Evolutionary conservation across 2,797 vertebrate species (phyloP).

Genomic region (Chrosomus eos): DNA sequence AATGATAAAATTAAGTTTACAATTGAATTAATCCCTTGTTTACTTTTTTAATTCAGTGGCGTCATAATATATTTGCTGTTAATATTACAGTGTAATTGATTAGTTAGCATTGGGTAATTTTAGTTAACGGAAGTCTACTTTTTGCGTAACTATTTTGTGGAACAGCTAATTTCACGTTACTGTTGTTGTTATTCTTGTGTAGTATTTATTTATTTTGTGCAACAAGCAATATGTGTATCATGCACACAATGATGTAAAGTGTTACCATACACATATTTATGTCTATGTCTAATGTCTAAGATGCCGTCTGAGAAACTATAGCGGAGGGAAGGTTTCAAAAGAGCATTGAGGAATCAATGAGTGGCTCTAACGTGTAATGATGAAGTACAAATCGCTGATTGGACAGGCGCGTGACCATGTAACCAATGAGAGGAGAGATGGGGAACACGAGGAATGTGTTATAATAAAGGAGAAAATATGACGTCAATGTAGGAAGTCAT

Average conservation of each 20-base stretch:
- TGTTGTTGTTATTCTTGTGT: not conserved
- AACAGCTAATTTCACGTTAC: not conserved
- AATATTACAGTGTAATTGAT: not conserved
- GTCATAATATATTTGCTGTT: not conserved
- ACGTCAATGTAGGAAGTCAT: constrained; percentile 95
- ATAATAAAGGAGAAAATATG: constrained; percentile 87
- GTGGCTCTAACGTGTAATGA: constrained; percentile 70
- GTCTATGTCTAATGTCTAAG: constrained; percentile 27
- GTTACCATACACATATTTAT: constrained; percentile 19
- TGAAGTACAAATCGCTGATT: constrained; percentile 81
- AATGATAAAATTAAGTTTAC: not conserved
- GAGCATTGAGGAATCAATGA: constrained; percentile 73
- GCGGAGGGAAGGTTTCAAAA: constrained; percentile 63
- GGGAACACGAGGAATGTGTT: constrained; percentile 77
- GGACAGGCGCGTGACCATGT: constrained; percentile 78
- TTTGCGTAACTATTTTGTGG: not conserved
- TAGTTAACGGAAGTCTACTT: not conserved
- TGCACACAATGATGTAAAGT: not conserved
- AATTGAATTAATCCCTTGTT: not conserved
- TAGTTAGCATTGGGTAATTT: not conserved
- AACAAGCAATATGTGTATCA: not conserved
- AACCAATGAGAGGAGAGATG: constrained; percentile 83
- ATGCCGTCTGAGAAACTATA: constrained; percentile 42
- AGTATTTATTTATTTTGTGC: not conserved
- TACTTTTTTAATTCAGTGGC: not conserved